Conservation (phyloP, 2,113 vertebrate genomes). For the Pipa parva region DNA sequence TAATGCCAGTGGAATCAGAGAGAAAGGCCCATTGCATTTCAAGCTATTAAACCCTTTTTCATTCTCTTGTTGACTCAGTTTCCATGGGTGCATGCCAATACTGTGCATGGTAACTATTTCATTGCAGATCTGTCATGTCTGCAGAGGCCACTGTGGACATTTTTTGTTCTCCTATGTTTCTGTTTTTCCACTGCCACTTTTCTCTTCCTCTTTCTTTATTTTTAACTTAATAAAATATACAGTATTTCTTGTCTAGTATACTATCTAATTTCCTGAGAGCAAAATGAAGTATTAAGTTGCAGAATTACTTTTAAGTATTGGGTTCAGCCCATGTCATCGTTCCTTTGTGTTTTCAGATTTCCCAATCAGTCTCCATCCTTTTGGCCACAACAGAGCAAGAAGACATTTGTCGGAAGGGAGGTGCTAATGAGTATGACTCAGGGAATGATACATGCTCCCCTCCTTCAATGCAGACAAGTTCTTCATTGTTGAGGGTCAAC, state of each 20-base stretch:
- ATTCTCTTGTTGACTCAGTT: neutral
- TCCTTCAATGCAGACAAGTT: slow-evolving; percentile 79
- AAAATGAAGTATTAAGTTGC: slow-evolving; percentile 17
- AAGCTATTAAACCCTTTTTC: slow-evolving; percentile 6
- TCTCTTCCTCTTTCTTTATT: slow-evolving; percentile 55
- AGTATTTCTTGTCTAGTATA: slow-evolving; percentile 78
- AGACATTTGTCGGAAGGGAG: slow-evolving; percentile 58
- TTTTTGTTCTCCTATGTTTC: slow-evolving; percentile 3
- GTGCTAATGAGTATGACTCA: slow-evolving; percentile 87
- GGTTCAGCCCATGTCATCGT: slow-evolving; percentile 63
- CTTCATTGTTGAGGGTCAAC: slow-evolving; percentile 67
- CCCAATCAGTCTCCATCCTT: slow-evolving; percentile 72
- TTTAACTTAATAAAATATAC: slow-evolving; percentile 62
- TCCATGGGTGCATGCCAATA: slow-evolving; percentile 61
- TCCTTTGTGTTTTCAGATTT: slow-evolving; percentile 89
- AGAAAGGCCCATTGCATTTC: slow-evolving; percentile 7
- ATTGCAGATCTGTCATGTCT: slow-evolving; percentile 49
- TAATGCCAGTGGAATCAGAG: slow-evolving; percentile 13
- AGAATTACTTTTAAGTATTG: slow-evolving; percentile 22
- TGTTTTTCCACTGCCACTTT: slow-evolving; percentile 19
- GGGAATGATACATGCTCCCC: slow-evolving; percentile 95
- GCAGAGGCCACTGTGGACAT: slow-evolving; percentile 18
- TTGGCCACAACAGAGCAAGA: slow-evolving; percentile 72
- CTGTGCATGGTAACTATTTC: slow-evolving; percentile 71
- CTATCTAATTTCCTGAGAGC: slow-evolving; percentile 53